phyloP scores from a whole-genome alignment of 2,797 vertebrate genomes.

The Uromys caudimaculatus region DNA sequence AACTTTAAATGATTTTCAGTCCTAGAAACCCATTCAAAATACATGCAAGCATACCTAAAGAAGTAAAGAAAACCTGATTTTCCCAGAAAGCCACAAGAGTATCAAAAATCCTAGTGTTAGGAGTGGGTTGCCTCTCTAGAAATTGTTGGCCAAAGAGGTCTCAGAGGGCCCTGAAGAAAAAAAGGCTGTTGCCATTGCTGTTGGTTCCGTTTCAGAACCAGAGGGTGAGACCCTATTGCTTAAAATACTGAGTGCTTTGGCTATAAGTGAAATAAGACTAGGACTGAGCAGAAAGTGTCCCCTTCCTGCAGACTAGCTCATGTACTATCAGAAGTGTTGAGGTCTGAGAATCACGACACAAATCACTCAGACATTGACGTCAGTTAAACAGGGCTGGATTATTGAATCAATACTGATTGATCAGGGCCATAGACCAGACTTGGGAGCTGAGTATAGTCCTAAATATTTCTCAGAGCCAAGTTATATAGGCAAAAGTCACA shows the following conservation, averaged over 20 bases:
- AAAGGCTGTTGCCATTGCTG: neutral
- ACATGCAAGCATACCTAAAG: neutral
- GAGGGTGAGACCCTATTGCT: neutral
- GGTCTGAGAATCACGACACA: no score
- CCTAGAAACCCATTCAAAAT: neutral
- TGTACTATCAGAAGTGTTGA: neutral
- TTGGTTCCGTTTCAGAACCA: neutral
- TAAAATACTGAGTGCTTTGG: neutral
- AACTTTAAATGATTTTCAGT: neutral
- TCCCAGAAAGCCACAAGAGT: neutral
- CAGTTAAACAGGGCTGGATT: no score
- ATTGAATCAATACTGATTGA: no score
- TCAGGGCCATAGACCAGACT: no score
- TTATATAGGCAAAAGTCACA: no score
- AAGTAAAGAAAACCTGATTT: neutral
- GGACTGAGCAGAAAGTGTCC: neutral
- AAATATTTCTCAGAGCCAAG: no score
- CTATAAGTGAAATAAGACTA: neutral
- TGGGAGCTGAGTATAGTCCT: no score
- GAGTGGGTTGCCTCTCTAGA: neutral
- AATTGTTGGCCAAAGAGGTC: neutral
- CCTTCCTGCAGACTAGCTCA: no score
- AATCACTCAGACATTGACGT: no score
- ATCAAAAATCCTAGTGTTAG: neutral
- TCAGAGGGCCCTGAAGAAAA: neutral